These are phyloP conservation scores for Mastomys natalensis DNA, from an alignment of 2,113 vertebrate species.

Conservation along the genomic window DNA sequence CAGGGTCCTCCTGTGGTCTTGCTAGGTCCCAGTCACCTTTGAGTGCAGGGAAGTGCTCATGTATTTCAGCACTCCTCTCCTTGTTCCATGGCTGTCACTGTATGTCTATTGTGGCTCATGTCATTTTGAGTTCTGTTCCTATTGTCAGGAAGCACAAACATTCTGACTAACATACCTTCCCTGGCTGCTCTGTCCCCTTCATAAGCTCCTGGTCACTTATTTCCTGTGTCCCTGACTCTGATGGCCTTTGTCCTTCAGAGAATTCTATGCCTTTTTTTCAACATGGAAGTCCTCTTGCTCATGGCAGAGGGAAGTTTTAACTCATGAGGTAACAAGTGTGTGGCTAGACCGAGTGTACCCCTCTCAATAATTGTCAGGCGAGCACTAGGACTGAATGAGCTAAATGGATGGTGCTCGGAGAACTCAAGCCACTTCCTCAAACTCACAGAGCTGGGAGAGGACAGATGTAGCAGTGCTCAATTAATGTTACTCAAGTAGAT, in stretches of 20 bases:
- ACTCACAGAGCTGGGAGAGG: neutral
- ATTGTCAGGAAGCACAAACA: neutral
- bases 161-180: neutral
- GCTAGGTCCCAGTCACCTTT: neutral
- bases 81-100: neutral
- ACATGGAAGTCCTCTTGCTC: neutral
- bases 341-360: neutral
- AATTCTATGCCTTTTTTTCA: neutral
- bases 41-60: neutral
- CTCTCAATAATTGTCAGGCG: neutral
- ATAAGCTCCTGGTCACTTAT: neutral
- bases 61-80: neutral
- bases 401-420: neutral
- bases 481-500: too few species aligned
- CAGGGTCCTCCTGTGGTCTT: neutral
- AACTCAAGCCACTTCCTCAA: neutral
- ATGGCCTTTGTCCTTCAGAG: neutral
- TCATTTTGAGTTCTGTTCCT: neutral
- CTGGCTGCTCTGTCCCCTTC: neutral
- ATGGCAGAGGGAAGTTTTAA: neutral
- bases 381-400: neutral
- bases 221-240: neutral
- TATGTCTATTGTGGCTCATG: neutral
- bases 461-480: too few species aligned
- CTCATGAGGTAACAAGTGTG: neutral